These are phyloP conservation scores for Falco peregrinus DNA, from an alignment of 2,797 vertebrate genomes.

Conservation along the genomic window DNA sequence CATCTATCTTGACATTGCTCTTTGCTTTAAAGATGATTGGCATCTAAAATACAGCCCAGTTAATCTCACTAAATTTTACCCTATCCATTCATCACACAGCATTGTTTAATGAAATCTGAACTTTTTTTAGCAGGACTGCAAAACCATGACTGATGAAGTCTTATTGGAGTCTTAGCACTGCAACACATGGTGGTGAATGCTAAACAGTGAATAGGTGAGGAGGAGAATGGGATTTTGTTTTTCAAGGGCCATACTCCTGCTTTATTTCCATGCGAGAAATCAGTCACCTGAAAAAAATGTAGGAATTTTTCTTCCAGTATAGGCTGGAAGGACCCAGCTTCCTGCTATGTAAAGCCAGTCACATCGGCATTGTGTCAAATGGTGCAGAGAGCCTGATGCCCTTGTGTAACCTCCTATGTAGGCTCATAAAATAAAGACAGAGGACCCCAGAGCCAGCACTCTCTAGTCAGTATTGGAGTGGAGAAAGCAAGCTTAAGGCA, in stretches of 20 bases:
- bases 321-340: background rate
- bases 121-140: conserved; percentile 1
- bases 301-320: background rate
- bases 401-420: background rate
- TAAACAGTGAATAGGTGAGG: background rate
- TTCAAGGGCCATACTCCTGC: background rate
- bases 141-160: conserved; percentile 22
- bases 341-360: background rate
- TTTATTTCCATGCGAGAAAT: background rate
- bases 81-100: conserved; percentile 32
- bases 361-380: background rate
- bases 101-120: conserved; percentile 58
- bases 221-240: background rate
- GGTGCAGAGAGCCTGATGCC: background rate
- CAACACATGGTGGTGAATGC: background rate
- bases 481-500: background rate
- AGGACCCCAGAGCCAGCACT: background rate
- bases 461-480: background rate
- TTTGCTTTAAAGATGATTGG: conserved; percentile 57
- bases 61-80: conserved; percentile 66
- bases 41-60: conserved; percentile 58
- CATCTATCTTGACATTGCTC: conserved; percentile 47
- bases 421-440: background rate
- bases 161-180: background rate
- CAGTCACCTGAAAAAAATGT: background rate